Conservation (phyloP, 2,113 vertebrate species). For the Montifringilla adamsi region DNA sequence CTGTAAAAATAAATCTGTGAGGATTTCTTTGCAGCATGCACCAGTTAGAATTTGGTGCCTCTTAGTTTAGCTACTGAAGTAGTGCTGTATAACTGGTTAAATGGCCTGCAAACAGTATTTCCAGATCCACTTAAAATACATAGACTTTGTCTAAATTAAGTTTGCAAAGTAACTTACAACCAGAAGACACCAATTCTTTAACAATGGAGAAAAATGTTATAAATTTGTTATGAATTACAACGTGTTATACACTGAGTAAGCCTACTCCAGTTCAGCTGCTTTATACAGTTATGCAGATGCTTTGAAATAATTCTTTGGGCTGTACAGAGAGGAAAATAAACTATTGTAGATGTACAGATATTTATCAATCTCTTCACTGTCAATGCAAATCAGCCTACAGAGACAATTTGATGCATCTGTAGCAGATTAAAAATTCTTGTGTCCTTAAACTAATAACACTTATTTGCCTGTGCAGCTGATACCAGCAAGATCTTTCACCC, state of each 20-base stretch:
- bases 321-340: background rate
- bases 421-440: background rate
- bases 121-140: background rate
- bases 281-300: background rate
- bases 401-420: background rate
- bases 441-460: background rate
- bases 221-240: background rate
- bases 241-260: fast-evolving
- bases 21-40: background rate
- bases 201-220: background rate
- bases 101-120: background rate
- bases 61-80: background rate
- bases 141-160: background rate
- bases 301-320: background rate
- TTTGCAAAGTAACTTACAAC: background rate
- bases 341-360: background rate
- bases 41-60: background rate
- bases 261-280: background rate
- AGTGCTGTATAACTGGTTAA: background rate
- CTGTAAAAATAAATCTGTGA: background rate
- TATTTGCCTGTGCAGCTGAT: background rate
- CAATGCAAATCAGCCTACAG: background rate
- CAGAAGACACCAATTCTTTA: background rate
- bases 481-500: background rate
- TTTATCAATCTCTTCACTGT: background rate